These are phyloP conservation scores for Coregonus clupeaformis DNA, from an alignment of 2,113 vertebrate genomes.

Conservation along the genomic window DNA sequence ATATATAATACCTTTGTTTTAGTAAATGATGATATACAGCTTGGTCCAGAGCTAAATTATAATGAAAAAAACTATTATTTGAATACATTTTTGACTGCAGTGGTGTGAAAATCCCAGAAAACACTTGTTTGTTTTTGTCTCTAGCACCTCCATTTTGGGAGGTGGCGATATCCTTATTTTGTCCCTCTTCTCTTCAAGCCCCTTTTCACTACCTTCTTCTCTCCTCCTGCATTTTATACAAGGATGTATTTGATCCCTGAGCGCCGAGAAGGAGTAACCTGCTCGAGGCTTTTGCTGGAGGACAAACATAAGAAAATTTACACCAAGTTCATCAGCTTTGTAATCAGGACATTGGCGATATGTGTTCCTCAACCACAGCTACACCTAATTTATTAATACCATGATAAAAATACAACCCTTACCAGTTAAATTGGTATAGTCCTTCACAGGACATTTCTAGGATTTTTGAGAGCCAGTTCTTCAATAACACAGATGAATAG, in stretches of 20 bases:
- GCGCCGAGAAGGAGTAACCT: slow-evolving; percentile 99
- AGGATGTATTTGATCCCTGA: slow-evolving; percentile 75
- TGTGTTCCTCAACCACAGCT: slow-evolving; percentile 76
- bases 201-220: slow-evolving; percentile 5
- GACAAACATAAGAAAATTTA: slow-evolving; percentile 99
- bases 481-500: neutral
- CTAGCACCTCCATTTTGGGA: neutral
- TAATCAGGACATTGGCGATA: slow-evolving; percentile 89
- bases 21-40: neutral
- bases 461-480: neutral
- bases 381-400: slow-evolving; percentile 13
- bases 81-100: neutral
- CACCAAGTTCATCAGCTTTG: slow-evolving; percentile 93
- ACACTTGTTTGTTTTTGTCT: too few relatives aligned
- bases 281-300: slow-evolving; percentile 99
- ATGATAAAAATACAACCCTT: neutral
- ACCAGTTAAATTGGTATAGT: neutral
- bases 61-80: neutral
- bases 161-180: neutral
- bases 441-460: neutral
- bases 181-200: slow-evolving; percentile 8
- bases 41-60: neutral
- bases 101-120: neutral
- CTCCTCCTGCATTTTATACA: slow-evolving; percentile 36
- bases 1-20: neutral